A percentile compares a stretch with the other conserved stretches of the same genome.
phyloP scores from a whole-genome alignment of 2,888 invertebrate species.

The Melinaea menophilus region DNA sequence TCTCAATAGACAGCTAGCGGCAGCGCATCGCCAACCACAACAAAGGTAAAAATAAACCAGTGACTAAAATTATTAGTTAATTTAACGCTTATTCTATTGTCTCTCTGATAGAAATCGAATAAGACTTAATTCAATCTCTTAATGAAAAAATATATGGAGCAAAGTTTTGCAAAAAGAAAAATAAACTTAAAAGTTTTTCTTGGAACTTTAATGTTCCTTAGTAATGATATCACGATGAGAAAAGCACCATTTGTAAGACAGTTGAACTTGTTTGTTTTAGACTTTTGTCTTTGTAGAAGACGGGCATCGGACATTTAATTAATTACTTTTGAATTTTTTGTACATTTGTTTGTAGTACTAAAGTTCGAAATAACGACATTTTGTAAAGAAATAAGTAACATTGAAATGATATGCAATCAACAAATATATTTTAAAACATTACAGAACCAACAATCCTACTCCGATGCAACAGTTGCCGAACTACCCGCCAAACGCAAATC shows the following conservation, averaged over 20 bases:
- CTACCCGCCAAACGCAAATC: conserved; percentile 56
- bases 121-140: too few relatives aligned
- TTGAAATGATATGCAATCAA: neutral
- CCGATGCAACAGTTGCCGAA: conserved; percentile 72
- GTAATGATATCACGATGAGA: conserved; percentile 11
- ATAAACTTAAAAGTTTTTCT: conserved; percentile 20
- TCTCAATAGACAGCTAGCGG: conserved; percentile 83
- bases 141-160: too few relatives aligned
- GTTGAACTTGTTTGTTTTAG: conserved; percentile 17
- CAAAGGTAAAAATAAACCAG: conserved; percentile 38
- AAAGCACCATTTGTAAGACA: conserved; percentile 21
- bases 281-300: conserved; percentile 18
- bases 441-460: conserved; percentile 67
- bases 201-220: conserved; percentile 12
- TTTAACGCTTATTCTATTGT: too few relatives aligned
- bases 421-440: conserved; percentile 31
- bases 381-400: too few relatives aligned
- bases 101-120: too few relatives aligned
- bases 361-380: too few relatives aligned
- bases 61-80: neutral
- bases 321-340: conserved; percentile 14
- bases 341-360: neutral
- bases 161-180: conserved; percentile 15
- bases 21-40: conserved; percentile 68
- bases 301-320: conserved; percentile 12